phyloP scores from a whole-genome alignment of 2,888 invertebrate genomes.

The Aspidapion aeneum region DNA sequence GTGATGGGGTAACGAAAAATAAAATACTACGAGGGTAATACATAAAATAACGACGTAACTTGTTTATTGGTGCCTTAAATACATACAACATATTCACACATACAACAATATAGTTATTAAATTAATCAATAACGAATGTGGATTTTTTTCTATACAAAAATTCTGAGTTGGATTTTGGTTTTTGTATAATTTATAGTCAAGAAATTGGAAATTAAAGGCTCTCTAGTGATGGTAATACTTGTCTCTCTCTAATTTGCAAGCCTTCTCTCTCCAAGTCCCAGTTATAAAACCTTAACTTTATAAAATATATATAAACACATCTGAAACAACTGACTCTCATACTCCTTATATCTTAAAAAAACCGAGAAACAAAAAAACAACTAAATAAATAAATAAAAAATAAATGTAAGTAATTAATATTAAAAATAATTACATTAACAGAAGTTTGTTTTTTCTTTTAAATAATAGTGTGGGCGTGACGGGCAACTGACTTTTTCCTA shows the following conservation, averaged over 20 bases:
- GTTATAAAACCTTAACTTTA: slow-evolving; percentile 23
- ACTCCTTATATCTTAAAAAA: slow-evolving; percentile 35
- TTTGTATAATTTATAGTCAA: slow-evolving; percentile 15
- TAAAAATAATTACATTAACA: slow-evolving; percentile 23
- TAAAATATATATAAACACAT: slow-evolving; percentile 33
- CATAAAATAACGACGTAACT: slow-evolving; percentile 54
- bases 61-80: slow-evolving; percentile 53
- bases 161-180: slow-evolving; percentile 22
- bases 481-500: not conserved
- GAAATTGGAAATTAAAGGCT: slow-evolving; percentile 43
- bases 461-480: not conserved
- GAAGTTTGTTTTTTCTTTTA: not conserved
- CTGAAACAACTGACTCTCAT: slow-evolving; percentile 43
- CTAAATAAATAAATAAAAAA: slow-evolving; percentile 41
- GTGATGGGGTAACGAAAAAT: no score
- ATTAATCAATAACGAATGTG: slow-evolving; percentile 4
- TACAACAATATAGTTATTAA: slow-evolving; percentile 37
- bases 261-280: slow-evolving; percentile 36
- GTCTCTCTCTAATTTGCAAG: slow-evolving; percentile 43
- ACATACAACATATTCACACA: slow-evolving; percentile 50
- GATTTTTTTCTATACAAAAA: not conserved
- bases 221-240: slow-evolving; percentile 45
- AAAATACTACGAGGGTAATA: not conserved
- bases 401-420: slow-evolving; percentile 31
- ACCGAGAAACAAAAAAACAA: slow-evolving; percentile 30